Base-by-base conservation (phyloP, 1,140 invertebrate genomes). In the Euborellia annulipes region DNA sequence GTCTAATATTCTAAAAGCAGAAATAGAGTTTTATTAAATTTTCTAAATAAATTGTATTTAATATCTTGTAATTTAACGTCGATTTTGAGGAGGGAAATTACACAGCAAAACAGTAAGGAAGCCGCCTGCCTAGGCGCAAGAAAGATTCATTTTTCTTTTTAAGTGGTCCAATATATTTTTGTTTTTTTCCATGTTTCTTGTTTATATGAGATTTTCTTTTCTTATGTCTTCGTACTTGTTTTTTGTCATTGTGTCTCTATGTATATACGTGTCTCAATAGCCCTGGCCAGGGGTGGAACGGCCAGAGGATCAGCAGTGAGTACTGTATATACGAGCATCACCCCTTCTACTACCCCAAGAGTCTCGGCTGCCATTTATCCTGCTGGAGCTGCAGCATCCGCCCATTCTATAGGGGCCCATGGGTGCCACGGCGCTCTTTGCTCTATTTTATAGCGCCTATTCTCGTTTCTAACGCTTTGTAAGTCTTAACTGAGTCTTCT, bases 341-440 rank as follows among this genome's bases (percentile, higher is more conserved):
- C 23, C 1, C 46, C 3, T 18, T 44, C 39, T 32, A 50, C 39
- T 43, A 17, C 46, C 54, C 50, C 36, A 19, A 52, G 47, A 43
- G 42, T 45, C 30, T 49, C 48, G 19, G 27, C 39, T 27, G 50
- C 55, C 17, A 40, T 55, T 14, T 55, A 55, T 16, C 48, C 54
- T 17, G 50, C 55, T 23, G n/a, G n/a, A n/a, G 43, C 51, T 43
- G 53, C 52, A 30, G 43, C 55, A 19, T 47, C 55, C n/a, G 52
- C 55, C 13, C 51, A 56, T 41, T 49, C 53, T 4, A 45, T 56
- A 3, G 43, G 55, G 17, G 48, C 53, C 13, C 53, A 54, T 30
- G 55, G 55, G 8, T 56, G 55, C 45, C 55, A 55, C 39, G 55
- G 53, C 19, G 42, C 55, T 17, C 39, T 56, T 14, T 56, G 55